Evolutionary conservation across 2,113 vertebrate genomes (phyloP).

Genomic region (Chaenogobius annularis): DNA sequence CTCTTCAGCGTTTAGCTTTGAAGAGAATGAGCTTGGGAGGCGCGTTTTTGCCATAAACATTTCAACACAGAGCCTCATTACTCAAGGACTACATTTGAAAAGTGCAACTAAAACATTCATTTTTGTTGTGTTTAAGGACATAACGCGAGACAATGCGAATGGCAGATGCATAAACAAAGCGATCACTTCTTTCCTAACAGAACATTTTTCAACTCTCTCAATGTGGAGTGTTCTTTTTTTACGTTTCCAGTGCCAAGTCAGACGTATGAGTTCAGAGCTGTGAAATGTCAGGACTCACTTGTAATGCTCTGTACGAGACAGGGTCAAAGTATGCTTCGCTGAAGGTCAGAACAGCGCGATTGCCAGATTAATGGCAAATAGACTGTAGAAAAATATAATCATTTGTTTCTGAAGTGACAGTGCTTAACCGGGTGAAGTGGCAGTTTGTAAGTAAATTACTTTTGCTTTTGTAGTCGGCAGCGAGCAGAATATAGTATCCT

Average conservation of each 20-base stretch:
- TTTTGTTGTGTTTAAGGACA: conserved; percentile 52
- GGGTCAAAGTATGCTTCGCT: conserved; percentile 8
- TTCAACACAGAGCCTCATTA: conserved; percentile 43
- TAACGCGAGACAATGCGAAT: conserved; percentile 63
- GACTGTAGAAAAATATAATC: conserved; percentile 14
- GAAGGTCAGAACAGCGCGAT: conserved; percentile 38
- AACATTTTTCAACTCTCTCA: conserved; percentile 78
- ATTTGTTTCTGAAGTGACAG: conserved; percentile 41
- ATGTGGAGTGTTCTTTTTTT: conserved; percentile 61
- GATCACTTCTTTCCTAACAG: conserved; percentile 66
- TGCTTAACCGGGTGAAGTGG: conserved; percentile 37
- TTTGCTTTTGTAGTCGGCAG: conserved; percentile 68
- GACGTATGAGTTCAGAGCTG: conserved; percentile 58
- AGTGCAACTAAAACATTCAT: conserved; percentile 41
- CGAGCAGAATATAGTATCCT: conserved; percentile 59
- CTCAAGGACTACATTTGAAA: conserved; percentile 47
- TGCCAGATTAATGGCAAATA: conserved; percentile 33
- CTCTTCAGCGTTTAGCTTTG: conserved; percentile 8
- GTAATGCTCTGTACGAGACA: conserved; percentile 42
- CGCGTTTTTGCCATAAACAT: conserved; percentile 39
- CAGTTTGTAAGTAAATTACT: conserved; percentile 60
- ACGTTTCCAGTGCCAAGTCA: conserved; percentile 61
- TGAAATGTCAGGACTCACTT: conserved; percentile 43
- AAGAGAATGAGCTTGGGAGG: conserved; percentile 4
- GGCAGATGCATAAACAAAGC: conserved; percentile 82